Evolutionary conservation across 2,113 vertebrate species (phyloP).

Genomic region (Ceratotherium simum): DNA sequence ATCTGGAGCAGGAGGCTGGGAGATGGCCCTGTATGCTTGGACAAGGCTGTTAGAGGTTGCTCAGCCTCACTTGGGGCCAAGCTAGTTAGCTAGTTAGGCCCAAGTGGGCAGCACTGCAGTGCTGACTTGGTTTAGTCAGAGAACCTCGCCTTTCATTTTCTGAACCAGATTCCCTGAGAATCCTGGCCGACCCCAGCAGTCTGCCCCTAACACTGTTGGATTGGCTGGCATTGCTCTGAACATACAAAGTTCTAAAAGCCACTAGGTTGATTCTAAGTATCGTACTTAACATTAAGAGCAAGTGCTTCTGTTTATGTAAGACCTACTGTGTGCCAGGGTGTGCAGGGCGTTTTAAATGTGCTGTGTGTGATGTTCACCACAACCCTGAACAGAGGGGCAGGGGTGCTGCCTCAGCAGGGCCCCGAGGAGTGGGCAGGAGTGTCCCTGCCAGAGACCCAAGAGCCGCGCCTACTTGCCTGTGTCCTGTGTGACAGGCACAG

Average conservation of each 20-base stretch:
- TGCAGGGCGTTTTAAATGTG: background rate
- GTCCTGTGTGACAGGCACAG: background rate
- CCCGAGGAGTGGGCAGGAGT: background rate
- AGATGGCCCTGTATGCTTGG: accelerated
- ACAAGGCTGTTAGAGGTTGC: no score
- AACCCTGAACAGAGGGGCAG: background rate
- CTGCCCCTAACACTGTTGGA: background rate
- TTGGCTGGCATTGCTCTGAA: background rate
- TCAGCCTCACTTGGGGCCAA: background rate
- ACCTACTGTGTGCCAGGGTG: background rate
- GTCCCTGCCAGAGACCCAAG: background rate
- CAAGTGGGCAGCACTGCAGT: accelerated
- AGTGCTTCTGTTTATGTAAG: background rate
- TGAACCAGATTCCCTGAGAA: background rate
- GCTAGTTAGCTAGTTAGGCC: background rate
- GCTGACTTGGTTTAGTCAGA: background rate
- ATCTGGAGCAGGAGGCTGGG: background rate
- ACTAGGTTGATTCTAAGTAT: accelerated
- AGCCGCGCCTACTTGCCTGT: background rate
- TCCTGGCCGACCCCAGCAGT: background rate
- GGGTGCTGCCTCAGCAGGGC: background rate
- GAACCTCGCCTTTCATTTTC: accelerated
- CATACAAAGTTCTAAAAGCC: background rate
- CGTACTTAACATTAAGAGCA: background rate
- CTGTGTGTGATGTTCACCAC: background rate